Evolutionary conservation across 2,888 invertebrate species (phyloP).

Genomic region (Archaeoteleia sp.): DNA sequence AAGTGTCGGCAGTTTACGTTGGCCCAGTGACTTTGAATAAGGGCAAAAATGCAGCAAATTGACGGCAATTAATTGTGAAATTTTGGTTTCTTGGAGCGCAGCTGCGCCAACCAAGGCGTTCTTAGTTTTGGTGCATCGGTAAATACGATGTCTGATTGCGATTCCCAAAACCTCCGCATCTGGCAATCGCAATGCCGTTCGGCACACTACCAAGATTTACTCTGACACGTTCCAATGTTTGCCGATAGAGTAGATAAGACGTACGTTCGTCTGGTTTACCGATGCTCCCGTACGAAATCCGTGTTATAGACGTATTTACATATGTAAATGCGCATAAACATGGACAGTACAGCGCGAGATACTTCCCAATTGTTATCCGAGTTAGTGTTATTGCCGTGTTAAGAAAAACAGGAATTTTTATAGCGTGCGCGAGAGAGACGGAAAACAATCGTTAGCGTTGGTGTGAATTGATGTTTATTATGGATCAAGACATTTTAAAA

Average conservation of each 20-base stretch:
- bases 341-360: slow-evolving; percentile 27
- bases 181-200: slow-evolving; percentile 55
- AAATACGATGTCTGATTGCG: slow-evolving; percentile 47
- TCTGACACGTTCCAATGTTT: slow-evolving; percentile 63
- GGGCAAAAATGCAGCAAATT: no score
- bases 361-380: slow-evolving; percentile 13
- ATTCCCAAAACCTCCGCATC: slow-evolving; percentile 37
- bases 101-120: slow-evolving; percentile 34
- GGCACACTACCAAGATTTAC: slow-evolving; percentile 62
- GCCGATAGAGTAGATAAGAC: slow-evolving; percentile 57
- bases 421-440: no score
- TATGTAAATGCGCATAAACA: slow-evolving; percentile 37
- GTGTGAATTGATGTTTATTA: no score
- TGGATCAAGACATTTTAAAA: no score
- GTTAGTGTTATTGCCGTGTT: slow-evolving; percentile 4
- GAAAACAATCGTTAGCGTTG: no score
- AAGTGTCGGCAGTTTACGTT: no score
- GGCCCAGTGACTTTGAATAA: no score
- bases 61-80: no score
- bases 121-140: slow-evolving; percentile 30
- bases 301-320: slow-evolving; percentile 40
- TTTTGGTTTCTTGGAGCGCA: no score
- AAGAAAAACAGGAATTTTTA: neutral
- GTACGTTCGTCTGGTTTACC: slow-evolving; percentile 36
- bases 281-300: slow-evolving; percentile 15